Conservation (phyloP, 1,140 invertebrate species). For the Drosophila punjabiensis region DNA sequence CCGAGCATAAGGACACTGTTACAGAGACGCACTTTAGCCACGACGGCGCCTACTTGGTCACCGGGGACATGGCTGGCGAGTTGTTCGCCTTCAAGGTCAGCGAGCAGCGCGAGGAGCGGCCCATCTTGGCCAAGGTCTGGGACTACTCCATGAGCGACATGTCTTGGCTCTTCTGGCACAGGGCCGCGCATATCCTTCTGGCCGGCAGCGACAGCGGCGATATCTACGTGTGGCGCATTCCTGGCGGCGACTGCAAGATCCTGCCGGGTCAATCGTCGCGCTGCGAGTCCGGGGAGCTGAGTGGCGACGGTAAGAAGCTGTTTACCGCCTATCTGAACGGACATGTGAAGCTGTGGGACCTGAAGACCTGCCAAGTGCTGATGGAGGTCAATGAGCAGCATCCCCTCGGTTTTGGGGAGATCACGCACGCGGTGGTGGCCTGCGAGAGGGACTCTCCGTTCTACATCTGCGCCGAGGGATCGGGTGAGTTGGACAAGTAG, state of each 20-base stretch:
- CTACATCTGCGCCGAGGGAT: constrained; percentile 89
- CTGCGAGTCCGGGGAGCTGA: constrained; percentile 86
- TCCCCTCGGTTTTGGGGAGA: constrained; percentile 75
- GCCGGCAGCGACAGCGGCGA: constrained; percentile 90
- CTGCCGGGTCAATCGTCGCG: constrained; percentile 87
- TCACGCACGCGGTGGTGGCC: constrained; percentile 86
- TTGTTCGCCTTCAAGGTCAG: constrained; percentile 88
- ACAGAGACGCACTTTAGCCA: constrained; percentile 92
- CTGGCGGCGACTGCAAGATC: constrained; percentile 92
- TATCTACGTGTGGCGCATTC: constrained; percentile 95
- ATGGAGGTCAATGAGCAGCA: constrained; percentile 84
- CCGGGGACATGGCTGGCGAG: constrained; percentile 93
- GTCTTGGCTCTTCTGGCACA: constrained; percentile 95
- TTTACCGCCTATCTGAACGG: constrained; percentile 93
- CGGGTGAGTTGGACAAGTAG: constrained; percentile 85
- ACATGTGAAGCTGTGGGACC: constrained; percentile 91
- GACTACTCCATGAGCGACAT: constrained; percentile 93
- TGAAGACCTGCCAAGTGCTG: constrained; percentile 88
- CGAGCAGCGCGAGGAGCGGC: constrained; percentile 56
- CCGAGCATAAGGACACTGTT: constrained; percentile 94
- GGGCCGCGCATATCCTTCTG: constrained; percentile 90
- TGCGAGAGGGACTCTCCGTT: constrained; percentile 90
- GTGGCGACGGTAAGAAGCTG: constrained; percentile 89
- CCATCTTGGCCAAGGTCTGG: constrained; percentile 87
- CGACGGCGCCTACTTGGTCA: constrained; percentile 92